A percentile compares a stretch with the other conserved stretches of the same genome.
Conservation (phyloP, 2,113 vertebrate species). For the Gobio gobio region DNA sequence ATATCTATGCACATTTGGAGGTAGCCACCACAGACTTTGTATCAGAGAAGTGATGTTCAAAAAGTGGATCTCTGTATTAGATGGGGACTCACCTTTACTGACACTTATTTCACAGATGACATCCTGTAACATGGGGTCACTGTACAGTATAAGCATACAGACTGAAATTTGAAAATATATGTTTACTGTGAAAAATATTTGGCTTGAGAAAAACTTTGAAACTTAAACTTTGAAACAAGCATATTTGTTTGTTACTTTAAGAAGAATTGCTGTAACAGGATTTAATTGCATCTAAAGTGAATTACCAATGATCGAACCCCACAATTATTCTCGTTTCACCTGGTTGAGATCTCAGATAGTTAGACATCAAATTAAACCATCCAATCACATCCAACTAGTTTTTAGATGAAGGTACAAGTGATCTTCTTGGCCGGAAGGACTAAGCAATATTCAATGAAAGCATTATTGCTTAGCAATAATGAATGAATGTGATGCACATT, state of each 20-base stretch:
- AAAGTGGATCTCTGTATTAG: not conserved
- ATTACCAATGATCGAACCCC: not conserved
- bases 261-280: not conserved
- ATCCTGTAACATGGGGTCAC: not conserved
- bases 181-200: not conserved
- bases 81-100: not conserved
- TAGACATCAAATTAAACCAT: conserved; percentile 23
- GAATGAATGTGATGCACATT: conserved; percentile 45
- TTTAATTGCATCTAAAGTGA: conserved; percentile 32
- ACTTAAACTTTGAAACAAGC: conserved; percentile 3
- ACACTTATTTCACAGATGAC: conserved; percentile 9
- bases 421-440: not conserved
- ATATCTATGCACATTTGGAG: conserved; percentile 31
- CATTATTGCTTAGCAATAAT: conserved; percentile 44
- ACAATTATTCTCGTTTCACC: not conserved
- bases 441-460: not conserved
- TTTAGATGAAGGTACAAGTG: not conserved
- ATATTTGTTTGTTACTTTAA: conserved; percentile 17
- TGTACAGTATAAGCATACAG: not conserved
- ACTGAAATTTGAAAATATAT: not conserved
- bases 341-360: conserved; percentile 10
- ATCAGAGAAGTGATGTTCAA: not conserved
- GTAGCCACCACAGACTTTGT: conserved; percentile 25
- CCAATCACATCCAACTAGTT: not conserved
- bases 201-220: not conserved